Base-by-base conservation (phyloP, 2,113 vertebrate genomes). In the Lanius collurio region DNA sequence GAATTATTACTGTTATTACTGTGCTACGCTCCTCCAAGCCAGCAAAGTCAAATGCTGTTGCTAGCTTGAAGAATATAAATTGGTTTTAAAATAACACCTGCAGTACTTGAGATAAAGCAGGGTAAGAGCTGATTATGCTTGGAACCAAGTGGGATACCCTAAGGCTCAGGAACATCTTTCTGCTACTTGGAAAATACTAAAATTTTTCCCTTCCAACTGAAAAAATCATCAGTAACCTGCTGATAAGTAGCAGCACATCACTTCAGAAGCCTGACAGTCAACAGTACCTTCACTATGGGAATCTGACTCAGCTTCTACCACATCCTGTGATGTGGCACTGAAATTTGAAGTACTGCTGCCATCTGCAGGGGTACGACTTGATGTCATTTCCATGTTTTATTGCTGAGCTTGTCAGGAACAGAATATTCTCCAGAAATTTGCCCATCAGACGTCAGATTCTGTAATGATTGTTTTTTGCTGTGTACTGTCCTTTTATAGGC, bases 331-430 rank as follows among this genome's bases (percentile, higher is more conserved):
- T 74, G 42, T 81, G 59, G 60, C 90, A 91, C 47, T 73, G 96
- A 98, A 98, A 97, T 91, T 91, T 98, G 97, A 98, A 97, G 97
- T 98, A 88, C 92, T 98, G 95, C 98, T 98, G 98, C 98, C 98
- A 97, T 96, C 98, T 98, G 93, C 98, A 98, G 98, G 98, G 97
- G 44, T 56, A 96, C 35, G 30, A 82, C 33, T 85, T 70, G 75
- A 57, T 94, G 55, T 76, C 13, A 71, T 83, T 69, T 90, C 92
- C 65, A 42, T 75, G 17, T 27, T 33, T 92, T 68, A 76, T 46
- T 91, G 57, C 42, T 59, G 47, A 84, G 24, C 39, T 92, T 86
- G 39, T 87, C n/a, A 79, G 64, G 79, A 94, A 56, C 16, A 77
- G 53, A 82, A n/a, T 74, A 56, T 42, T 85, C 5, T 27, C 15